These are phyloP conservation scores for Artemia franciscana DNA, from an alignment of 1,140 invertebrate species.

Conservation along the genomic window DNA sequence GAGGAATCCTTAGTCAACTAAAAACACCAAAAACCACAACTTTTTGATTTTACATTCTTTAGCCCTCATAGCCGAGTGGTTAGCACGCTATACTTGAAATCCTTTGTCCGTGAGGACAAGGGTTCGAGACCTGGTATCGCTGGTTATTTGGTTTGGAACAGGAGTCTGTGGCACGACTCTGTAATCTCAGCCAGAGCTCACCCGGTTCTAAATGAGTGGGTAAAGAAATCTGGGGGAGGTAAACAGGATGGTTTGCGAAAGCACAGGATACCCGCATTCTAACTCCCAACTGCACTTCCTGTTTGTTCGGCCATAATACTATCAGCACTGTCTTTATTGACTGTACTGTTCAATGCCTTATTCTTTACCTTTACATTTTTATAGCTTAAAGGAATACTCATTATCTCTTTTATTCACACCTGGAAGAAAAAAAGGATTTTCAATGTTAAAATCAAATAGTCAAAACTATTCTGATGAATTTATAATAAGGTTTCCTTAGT, in stretches of 20 bases:
- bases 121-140: background rate
- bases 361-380: background rate
- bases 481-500: too few relatives aligned
- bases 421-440: too few relatives aligned
- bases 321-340: background rate
- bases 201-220: too few relatives aligned
- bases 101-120: background rate
- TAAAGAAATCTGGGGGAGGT: background rate
- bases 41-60: too few relatives aligned
- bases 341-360: background rate
- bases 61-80: background rate
- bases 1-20: too few relatives aligned
- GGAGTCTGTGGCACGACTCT: background rate
- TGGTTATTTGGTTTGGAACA: background rate
- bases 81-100: background rate
- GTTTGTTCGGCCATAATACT: background rate
- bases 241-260: background rate
- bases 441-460: too few relatives aligned
- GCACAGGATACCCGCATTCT: background rate
- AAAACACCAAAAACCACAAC: too few relatives aligned
- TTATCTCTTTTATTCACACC: too few relatives aligned
- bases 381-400: too few relatives aligned
- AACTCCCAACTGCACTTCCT: background rate
- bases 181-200: too few relatives aligned
- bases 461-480: too few relatives aligned